A percentile compares a stretch with the other conserved stretches of the same genome.
phyloP scores from a whole-genome alignment of 2,113 vertebrate genomes.

The Solea solea region DNA sequence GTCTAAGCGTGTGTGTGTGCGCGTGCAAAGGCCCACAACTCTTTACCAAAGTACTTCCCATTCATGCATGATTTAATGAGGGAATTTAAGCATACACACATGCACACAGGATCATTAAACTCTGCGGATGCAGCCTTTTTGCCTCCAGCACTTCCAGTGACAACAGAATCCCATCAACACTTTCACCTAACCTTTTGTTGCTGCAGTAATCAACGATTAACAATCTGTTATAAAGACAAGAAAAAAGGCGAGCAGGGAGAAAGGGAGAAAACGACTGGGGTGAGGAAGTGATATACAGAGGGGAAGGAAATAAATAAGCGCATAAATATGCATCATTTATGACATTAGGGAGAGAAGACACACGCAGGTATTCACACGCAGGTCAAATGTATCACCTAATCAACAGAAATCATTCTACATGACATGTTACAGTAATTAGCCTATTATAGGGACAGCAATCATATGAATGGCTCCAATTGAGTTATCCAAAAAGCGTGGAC shows the following conservation, averaged over 20 bases:
- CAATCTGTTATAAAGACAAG: conserved; percentile 62
- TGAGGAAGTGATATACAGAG: conserved; percentile 32
- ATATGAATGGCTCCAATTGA: conserved; percentile 40
- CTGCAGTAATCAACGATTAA: conserved; percentile 69
- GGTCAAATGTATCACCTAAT: conserved; percentile 50
- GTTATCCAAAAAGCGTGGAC: conserved; percentile 24
- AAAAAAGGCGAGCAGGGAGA: conserved; percentile 23
- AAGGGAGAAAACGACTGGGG: conserved; percentile 2
- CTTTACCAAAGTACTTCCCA: conserved; percentile 57
- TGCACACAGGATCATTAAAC: conserved; percentile 55
- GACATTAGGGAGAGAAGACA: conserved; percentile 4
- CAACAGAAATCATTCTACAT: conserved; percentile 58
- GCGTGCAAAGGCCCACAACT: conserved; percentile 11
- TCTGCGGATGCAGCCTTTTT: conserved; percentile 47
- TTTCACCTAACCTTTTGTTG: conserved; percentile 69
- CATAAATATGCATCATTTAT: conserved; percentile 38
- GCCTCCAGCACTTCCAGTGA: conserved; percentile 66
- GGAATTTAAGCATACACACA: conserved; percentile 56
- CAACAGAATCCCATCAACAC: conserved; percentile 67
- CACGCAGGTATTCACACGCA: conserved; percentile 25
- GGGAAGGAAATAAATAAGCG: conserved; percentile 39
- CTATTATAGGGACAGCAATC: conserved; percentile 56
- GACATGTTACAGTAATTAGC: conserved; percentile 63
- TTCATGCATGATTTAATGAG: conserved; percentile 59
- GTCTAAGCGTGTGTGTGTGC: neutral